These are phyloP conservation scores for Pseudochaenichthys georgianus DNA, from an alignment of 2,797 vertebrate genomes.

Conservation along the genomic window DNA sequence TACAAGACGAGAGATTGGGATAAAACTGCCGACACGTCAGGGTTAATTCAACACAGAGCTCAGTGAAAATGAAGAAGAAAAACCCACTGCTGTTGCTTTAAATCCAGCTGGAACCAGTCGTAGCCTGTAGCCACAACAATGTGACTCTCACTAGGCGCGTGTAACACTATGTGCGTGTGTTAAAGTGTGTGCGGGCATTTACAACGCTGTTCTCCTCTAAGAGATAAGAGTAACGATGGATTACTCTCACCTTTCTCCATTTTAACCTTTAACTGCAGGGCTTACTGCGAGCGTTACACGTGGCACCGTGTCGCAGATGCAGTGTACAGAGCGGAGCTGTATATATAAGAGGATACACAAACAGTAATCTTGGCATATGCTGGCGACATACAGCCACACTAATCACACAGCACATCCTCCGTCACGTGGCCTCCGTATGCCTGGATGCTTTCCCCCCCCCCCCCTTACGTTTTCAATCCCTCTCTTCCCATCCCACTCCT, in stretches of 20 bases:
- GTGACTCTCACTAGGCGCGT: constrained; percentile 56
- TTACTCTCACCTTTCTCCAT: constrained; percentile 59
- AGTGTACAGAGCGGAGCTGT: neutral
- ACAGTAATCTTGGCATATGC: constrained; percentile 29
- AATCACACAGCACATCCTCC: constrained; percentile 23
- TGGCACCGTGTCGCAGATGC: neutral
- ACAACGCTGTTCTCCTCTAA: constrained; percentile 48
- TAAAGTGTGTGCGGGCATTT: constrained; percentile 42
- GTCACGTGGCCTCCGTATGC: constrained; percentile 34
- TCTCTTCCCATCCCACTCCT: constrained; percentile 24
- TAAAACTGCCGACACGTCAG: constrained; percentile 35
- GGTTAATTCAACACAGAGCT: constrained; percentile 54
- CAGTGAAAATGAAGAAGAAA: constrained; percentile 43
- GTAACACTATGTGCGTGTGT: constrained; percentile 12
- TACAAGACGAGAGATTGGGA: constrained; percentile 15
- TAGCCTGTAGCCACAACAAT: constrained; percentile 84
- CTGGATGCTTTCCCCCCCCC: neutral
- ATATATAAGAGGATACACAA: constrained; percentile 13
- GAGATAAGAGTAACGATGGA: constrained; percentile 71
- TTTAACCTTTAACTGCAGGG: constrained; percentile 58
- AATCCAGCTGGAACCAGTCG: constrained; percentile 84
- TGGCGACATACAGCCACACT: constrained; percentile 22
- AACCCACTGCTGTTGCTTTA: constrained; percentile 67
- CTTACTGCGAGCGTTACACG: constrained; percentile 48
- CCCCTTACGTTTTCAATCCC: constrained; percentile 3